Evolutionary conservation across 2,797 vertebrate species (phyloP).

Genomic region (Hypotaenidia okinawae): DNA sequence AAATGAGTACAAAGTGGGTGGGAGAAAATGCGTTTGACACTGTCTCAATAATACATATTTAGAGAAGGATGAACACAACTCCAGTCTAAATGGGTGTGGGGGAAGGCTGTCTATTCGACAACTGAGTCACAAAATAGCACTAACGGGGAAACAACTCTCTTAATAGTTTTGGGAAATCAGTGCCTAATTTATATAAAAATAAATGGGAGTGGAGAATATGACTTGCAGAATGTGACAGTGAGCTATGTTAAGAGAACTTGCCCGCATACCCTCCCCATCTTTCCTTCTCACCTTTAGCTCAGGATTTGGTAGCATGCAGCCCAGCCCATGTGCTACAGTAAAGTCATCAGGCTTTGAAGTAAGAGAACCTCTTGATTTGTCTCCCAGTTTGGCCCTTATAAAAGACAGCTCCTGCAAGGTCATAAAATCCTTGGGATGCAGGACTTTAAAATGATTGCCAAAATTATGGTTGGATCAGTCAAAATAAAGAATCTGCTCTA

Average conservation of each 20-base stretch:
- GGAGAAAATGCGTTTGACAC: background rate
- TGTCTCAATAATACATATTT: background rate
- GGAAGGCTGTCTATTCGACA: background rate
- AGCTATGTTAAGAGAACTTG: background rate
- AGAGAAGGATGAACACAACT: background rate
- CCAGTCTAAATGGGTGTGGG: background rate
- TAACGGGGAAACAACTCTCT: background rate
- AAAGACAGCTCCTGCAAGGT: background rate
- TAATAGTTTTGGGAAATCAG: background rate
- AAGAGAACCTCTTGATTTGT: background rate
- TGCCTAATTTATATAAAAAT: background rate
- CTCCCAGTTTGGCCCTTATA: background rate
- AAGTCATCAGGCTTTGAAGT: background rate
- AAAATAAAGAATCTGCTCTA: background rate
- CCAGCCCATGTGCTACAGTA: background rate
- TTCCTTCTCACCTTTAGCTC: background rate
- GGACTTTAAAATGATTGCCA: background rate
- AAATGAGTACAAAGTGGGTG: background rate
- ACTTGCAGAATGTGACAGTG: background rate
- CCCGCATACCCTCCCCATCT: background rate
- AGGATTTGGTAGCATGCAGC: rapidly evolving
- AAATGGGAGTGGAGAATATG: background rate
- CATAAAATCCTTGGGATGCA: background rate
- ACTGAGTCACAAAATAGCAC: background rate
- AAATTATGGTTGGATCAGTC: rapidly evolving